Conservation (phyloP, 2,797 vertebrate species). For the Enteromius thamalakanensis region DNA sequence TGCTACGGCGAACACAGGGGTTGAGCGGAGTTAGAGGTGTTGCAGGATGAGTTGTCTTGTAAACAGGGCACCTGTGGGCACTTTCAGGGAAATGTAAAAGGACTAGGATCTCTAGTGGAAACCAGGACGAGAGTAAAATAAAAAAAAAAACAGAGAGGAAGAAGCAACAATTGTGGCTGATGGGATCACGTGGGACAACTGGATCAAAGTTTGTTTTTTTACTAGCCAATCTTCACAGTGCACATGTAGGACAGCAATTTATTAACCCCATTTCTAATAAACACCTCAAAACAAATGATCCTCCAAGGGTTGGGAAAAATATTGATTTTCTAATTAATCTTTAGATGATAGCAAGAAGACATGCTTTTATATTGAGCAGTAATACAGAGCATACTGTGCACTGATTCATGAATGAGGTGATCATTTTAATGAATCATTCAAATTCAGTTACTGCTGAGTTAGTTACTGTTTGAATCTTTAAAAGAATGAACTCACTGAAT, state of each 20-base stretch:
- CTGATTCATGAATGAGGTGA: conserved; percentile 7
- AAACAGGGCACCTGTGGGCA: background rate
- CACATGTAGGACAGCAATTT: background rate
- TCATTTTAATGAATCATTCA: conserved; percentile 16
- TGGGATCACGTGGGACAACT: too few relatives aligned
- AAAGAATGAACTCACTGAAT: conserved; percentile 12
- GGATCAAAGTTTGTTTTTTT: background rate
- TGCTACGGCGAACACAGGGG: conserved; percentile 34
- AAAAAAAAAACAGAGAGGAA: background rate
- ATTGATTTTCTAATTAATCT: background rate
- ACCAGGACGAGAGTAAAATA: background rate
- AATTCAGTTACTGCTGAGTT: background rate
- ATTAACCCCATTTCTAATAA: background rate
- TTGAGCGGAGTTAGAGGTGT: conserved; percentile 33
- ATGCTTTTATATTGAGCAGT: background rate
- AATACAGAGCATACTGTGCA: background rate
- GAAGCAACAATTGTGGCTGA: background rate
- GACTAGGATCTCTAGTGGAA: background rate
- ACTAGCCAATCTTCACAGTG: background rate
- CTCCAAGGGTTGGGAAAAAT: background rate
- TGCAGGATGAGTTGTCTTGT: conserved; percentile 36
- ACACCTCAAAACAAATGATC: background rate
- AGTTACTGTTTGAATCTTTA: conserved; percentile 10
- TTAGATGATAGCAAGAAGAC: background rate
- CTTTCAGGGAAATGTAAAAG: background rate